These are phyloP conservation scores for Luidia sarsii DNA, from an alignment of 53 echinoderm and acorn worm genomes.

Conservation along the genomic window DNA sequence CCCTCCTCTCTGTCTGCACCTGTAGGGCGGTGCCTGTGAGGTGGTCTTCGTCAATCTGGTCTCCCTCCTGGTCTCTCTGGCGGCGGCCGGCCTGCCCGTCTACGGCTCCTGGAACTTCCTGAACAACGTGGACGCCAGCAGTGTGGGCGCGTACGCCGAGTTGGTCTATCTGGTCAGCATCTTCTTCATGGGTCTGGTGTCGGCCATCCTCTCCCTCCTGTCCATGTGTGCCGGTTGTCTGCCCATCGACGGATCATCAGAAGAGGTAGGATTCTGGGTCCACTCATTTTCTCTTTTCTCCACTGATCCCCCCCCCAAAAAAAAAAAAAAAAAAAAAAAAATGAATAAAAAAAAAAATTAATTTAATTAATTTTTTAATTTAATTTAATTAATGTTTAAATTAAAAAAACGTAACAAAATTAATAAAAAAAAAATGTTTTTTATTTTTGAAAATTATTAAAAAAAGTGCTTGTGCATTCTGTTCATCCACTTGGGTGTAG, in stretches of 20 bases:
- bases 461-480: no score
- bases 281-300: not conserved
- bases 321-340: no score
- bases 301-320: no score
- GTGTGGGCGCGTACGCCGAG: not conserved
- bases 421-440: no score
- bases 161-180: conserved; percentile 7
- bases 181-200: conserved; percentile 27
- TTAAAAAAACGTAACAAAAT: no score
- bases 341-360: no score
- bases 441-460: no score
- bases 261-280: conserved; percentile 16
- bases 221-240: conserved; percentile 30
- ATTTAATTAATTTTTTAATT: no score
- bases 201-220: not conserved
- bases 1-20: not conserved
- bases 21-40: conserved; percentile 33
- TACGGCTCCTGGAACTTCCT: not conserved
- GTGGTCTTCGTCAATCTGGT: conserved; percentile 24
- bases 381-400: no score
- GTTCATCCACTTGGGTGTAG: no score
- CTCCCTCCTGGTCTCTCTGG: not conserved
- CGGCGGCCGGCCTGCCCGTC: conserved; percentile 1
- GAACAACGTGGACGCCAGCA: no score
- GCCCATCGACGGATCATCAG: not conserved